Conservation (phyloP, 2,797 vertebrate genomes). For the Monodelphis domestica region DNA sequence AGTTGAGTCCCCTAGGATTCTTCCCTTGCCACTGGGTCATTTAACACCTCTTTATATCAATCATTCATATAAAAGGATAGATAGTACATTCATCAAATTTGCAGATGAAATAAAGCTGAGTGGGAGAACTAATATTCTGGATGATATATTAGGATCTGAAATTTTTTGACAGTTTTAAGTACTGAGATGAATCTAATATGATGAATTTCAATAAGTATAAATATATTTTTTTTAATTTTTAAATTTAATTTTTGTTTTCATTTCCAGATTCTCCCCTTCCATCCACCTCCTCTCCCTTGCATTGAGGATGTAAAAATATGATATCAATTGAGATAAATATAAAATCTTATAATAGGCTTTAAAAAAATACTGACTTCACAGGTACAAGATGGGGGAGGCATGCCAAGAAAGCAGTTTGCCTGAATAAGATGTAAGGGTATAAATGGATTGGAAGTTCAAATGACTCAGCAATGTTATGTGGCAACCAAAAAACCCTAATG, state of each 20-base stretch:
- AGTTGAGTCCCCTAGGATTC: not conserved
- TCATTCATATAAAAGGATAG: not conserved
- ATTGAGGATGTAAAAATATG: not conserved
- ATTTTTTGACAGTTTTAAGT: not conserved
- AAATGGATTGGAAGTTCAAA: not conserved
- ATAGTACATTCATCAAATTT: not conserved
- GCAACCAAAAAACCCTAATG: not conserved
- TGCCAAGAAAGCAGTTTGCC: not conserved
- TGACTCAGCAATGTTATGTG: not conserved
- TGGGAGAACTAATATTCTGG: not conserved
- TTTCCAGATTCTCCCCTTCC: not conserved
- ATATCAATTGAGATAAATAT: not conserved
- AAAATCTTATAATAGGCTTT: not conserved
- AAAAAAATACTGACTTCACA: not conserved
- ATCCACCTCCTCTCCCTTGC: not conserved
- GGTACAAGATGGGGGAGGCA: not conserved
- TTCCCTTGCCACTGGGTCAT: not conserved
- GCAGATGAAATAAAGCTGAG: not conserved
- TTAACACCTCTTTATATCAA: not conserved
- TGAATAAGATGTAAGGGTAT: not conserved
- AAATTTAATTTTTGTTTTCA: not conserved
- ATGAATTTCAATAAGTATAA: not conserved
- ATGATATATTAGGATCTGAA: not conserved
- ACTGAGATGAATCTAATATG: not conserved
- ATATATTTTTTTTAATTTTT: not conserved